These are phyloP conservation scores for Lymantria dispar DNA, from an alignment of 2,888 invertebrate species.

Conservation along the genomic window DNA sequence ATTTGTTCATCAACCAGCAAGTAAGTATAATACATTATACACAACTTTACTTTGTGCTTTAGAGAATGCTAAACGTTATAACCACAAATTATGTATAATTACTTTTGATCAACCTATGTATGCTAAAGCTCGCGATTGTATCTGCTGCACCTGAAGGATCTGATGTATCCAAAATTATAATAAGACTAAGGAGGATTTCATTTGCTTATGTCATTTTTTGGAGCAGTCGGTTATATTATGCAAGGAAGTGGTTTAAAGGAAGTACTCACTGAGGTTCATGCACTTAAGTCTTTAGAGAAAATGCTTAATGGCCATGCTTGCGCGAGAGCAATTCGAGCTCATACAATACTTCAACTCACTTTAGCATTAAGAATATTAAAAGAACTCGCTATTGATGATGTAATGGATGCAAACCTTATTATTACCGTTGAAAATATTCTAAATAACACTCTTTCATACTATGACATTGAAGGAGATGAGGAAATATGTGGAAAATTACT, in stretches of 20 bases:
- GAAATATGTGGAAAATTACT: constrained; percentile 14
- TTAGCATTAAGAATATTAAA: constrained; percentile 39
- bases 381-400: constrained; percentile 33
- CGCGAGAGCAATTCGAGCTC: constrained; percentile 37
- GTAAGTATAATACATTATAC: constrained; percentile 26
- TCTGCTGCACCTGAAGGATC: constrained; percentile 20
- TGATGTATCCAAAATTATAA: constrained; percentile 15
- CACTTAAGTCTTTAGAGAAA: constrained; percentile 31
- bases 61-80: constrained; percentile 27
- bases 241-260: constrained; percentile 41
- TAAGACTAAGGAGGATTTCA: constrained; percentile 42
- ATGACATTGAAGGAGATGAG: constrained; percentile 5
- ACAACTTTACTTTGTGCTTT: constrained; percentile 18
- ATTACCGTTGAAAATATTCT: not conserved
- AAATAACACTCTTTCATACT: constrained; percentile 5
- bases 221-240: constrained; percentile 39
- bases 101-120: constrained; percentile 46
- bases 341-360: constrained; percentile 39
- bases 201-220: constrained; percentile 38
- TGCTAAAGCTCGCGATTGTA: constrained; percentile 41
- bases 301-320: constrained; percentile 41
- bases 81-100: constrained; percentile 33
- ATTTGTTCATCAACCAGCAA: constrained; percentile 25
- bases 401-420: constrained; percentile 8
- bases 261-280: constrained; percentile 30